Conservation (phyloP, 1,140 invertebrate genomes). For the Rhopalosiphum maidis region DNA sequence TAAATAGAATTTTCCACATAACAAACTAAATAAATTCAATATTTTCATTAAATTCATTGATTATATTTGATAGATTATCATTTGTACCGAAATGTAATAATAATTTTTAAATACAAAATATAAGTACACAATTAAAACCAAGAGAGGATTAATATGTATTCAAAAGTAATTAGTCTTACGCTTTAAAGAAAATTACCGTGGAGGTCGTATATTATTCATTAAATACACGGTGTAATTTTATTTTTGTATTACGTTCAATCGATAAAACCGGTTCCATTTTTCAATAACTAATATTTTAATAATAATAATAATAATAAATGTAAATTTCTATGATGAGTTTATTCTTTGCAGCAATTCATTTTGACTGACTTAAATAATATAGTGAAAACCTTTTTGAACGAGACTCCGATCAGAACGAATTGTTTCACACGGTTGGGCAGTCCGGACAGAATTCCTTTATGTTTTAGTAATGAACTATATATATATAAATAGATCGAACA, state of each 20-base stretch:
- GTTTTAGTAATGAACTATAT: not conserved
- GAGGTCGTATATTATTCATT: not conserved
- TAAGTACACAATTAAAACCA: not conserved
- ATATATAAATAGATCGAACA: not conserved
- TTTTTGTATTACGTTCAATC: not conserved
- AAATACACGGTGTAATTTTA: constrained; percentile 5
- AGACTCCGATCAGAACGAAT: not conserved
- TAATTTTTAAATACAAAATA: not conserved
- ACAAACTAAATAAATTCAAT: not conserved
- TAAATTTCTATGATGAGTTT: not conserved
- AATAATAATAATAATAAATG: not conserved
- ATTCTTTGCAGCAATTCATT: not conserved
- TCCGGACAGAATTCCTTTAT: not conserved
- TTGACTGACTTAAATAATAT: not conserved
- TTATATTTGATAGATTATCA: not conserved
- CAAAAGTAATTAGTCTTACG: constrained; percentile 3
- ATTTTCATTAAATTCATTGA: not conserved
- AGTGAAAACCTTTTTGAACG: not conserved
- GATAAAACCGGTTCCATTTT: not conserved
- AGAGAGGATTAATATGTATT: not conserved
- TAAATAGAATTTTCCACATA: not conserved
- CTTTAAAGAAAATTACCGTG: not conserved
- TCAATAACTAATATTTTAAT: constrained; percentile 19
- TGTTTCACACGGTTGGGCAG: constrained; percentile 10
- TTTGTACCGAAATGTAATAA: not conserved